Conservation (phyloP, 2,113 vertebrate genomes). For the Lepus europaeus region DNA sequence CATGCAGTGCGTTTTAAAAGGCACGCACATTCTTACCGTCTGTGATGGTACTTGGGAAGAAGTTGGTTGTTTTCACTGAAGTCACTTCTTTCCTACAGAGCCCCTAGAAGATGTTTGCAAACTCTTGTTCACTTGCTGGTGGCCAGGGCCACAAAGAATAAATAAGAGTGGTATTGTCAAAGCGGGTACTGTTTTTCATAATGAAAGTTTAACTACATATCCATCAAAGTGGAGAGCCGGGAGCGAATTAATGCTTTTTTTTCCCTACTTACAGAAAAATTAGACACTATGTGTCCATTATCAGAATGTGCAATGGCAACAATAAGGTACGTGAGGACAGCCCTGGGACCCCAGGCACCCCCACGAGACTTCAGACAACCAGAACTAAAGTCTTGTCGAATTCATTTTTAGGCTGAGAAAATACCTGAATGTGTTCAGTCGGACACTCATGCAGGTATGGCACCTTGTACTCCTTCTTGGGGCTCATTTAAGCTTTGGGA, state of each 20-base stretch:
- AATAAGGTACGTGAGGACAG: slow-evolving; percentile 92
- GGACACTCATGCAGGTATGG: slow-evolving; percentile 95
- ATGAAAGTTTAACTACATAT: background rate
- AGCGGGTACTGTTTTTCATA: background rate
- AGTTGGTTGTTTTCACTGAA: slow-evolving; percentile 16
- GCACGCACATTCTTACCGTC: background rate
- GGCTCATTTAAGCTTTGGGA: background rate
- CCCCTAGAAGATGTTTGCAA: background rate
- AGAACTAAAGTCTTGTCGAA: slow-evolving; percentile 75
- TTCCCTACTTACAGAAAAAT: slow-evolving; percentile 94
- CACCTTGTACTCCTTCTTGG: background rate
- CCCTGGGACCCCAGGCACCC: slow-evolving; percentile 17
- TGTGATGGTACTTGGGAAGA: background rate
- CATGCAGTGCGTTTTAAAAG: background rate
- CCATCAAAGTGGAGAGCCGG: background rate
- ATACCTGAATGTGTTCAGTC: slow-evolving; percentile 93
- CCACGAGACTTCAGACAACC: slow-evolving; percentile 5
- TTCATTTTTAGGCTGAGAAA: slow-evolving; percentile 92
- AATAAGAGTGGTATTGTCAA: background rate
- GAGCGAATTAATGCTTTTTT: slow-evolving; percentile 81
- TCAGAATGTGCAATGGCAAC: slow-evolving; percentile 96
- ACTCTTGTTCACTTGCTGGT: background rate
- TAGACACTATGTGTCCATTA: slow-evolving; percentile 99
- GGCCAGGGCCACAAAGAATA: background rate
- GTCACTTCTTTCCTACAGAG: background rate